These are phyloP conservation scores for Amorpha juglandis DNA, from an alignment of 2,888 invertebrate genomes.

Conservation along the genomic window DNA sequence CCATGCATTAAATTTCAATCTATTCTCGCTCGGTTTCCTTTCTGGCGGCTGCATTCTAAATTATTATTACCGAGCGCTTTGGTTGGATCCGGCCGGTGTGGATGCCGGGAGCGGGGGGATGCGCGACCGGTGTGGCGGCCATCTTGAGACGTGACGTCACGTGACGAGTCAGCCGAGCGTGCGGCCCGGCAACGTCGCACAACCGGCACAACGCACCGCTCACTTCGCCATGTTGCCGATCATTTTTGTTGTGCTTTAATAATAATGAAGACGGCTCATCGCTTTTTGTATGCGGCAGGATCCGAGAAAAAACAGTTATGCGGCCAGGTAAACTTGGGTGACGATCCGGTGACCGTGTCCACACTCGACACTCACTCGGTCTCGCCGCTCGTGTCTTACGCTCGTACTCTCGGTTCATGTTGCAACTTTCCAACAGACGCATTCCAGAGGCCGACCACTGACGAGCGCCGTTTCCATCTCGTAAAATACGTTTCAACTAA, in stretches of 20 bases:
- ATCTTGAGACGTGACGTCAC: constrained; percentile 85
- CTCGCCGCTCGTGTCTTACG: constrained; percentile 30
- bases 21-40: constrained; percentile 80
- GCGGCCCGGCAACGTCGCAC: constrained; percentile 77
- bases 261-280: constrained; percentile 50
- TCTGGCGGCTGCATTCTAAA: constrained; percentile 77
- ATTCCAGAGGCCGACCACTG: constrained; percentile 7
- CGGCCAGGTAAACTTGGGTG: constrained; percentile 68
- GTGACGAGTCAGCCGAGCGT: constrained; percentile 81
- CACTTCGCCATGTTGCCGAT: constrained; percentile 70
- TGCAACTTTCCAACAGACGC: constrained; percentile 22
- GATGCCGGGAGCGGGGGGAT: constrained; percentile 69
- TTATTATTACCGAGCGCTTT: constrained; percentile 74
- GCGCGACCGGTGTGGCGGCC: constrained; percentile 77
- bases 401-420: constrained; percentile 21
- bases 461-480: neutral
- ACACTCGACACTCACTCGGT: constrained; percentile 4
- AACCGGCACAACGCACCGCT: constrained; percentile 55
- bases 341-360: constrained; percentile 39
- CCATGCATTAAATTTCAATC: constrained; percentile 80
- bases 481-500: neutral
- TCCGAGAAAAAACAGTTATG: constrained; percentile 79
- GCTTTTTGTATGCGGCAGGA: constrained; percentile 75
- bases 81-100: constrained; percentile 78
- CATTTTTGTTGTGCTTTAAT: constrained; percentile 31